Conservation (phyloP, 2,797 vertebrate species). For the Tinamus major region DNA sequence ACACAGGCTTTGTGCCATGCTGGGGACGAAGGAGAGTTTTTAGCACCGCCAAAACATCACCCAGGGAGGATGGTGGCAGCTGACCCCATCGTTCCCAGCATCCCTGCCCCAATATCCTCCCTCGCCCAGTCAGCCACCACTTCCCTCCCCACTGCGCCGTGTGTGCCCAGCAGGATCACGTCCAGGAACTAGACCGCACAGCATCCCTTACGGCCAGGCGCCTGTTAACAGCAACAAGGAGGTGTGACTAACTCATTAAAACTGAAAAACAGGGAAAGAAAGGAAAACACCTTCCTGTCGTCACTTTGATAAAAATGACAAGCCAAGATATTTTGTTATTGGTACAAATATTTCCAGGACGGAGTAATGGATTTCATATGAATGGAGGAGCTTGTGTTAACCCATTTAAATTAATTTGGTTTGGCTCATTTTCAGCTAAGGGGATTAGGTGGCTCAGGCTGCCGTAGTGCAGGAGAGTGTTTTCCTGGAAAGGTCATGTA, state of each 20-base stretch:
- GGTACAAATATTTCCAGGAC: conserved; percentile 45
- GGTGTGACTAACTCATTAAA: conserved; percentile 46
- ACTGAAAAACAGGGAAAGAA: not conserved
- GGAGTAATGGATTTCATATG: conserved; percentile 7
- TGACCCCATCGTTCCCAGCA: not conserved
- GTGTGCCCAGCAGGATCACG: not conserved
- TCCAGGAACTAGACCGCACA: not conserved
- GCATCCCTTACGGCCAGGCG: not conserved
- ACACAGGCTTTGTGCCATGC: not conserved
- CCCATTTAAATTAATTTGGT: conserved; percentile 57
- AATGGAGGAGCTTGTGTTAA: conserved; percentile 11
- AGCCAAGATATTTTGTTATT: conserved; percentile 27
- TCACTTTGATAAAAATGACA: conserved; percentile 52
- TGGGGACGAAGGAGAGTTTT: not conserved
- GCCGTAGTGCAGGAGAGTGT: not conserved
- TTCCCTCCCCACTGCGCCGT: not conserved
- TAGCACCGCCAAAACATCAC: not conserved
- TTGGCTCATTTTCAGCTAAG: conserved; percentile 22
- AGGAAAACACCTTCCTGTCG: conserved; percentile 31
- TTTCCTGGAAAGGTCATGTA: conserved; percentile 28
- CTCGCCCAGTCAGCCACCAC: not conserved
- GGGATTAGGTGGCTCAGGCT: conserved; percentile 40
- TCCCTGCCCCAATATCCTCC: not conserved
- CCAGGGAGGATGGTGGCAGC: not conserved
- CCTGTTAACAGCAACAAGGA: not conserved